phyloP scores from a whole-genome alignment of 2,113 vertebrate species.

The Cyrtonyx montezumae region DNA sequence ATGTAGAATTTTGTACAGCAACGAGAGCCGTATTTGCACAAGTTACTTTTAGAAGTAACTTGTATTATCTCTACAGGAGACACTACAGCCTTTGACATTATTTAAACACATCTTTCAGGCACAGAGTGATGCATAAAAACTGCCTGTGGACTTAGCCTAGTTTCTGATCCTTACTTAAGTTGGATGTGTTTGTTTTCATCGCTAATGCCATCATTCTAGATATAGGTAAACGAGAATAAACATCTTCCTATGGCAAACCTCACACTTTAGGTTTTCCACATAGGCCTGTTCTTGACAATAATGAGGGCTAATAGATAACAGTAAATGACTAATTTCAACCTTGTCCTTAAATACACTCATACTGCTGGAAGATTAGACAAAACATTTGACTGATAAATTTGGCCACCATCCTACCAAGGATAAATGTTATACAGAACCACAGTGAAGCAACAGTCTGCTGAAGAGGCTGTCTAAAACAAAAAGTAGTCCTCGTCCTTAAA shows the following conservation, averaged over 20 bases:
- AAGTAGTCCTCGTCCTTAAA: neutral
- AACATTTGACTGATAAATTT: neutral
- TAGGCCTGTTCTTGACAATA: neutral
- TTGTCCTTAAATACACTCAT: neutral
- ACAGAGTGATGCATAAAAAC: neutral
- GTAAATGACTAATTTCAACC: neutral
- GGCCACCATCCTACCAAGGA: neutral
- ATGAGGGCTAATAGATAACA: neutral
- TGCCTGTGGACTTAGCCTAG: neutral
- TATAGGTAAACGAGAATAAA: neutral
- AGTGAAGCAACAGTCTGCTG: neutral
- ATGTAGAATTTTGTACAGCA: neutral
- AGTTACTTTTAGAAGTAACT: neutral
- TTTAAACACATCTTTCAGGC: neutral
- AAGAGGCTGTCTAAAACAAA: neutral
- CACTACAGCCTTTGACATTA: neutral
- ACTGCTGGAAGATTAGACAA: neutral
- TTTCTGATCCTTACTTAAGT: neutral
- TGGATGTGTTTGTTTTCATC: neutral
- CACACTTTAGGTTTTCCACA: neutral
- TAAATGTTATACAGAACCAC: neutral
- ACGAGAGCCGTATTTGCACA: neutral
- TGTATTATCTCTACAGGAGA: neutral
- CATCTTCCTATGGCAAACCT: neutral
- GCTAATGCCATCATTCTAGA: neutral